A percentile compares a stretch with the other conserved stretches of the same genome.
phyloP scores from a whole-genome alignment of 1,140 invertebrate genomes.

The Cydia fagiglandana region DNA sequence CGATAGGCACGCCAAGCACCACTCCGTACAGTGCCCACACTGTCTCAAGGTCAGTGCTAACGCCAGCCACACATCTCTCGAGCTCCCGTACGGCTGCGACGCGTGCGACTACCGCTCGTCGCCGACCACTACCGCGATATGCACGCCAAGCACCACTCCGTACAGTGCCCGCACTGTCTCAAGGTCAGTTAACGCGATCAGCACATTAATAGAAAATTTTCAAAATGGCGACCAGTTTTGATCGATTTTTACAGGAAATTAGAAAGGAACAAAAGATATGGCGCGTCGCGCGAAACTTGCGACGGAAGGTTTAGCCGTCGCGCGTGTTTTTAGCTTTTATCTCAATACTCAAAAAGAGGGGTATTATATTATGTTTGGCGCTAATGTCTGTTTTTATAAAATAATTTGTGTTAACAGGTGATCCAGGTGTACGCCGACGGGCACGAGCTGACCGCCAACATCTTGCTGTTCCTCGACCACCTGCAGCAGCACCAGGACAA shows the following conservation, averaged over 20 bases:
- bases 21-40: conserved; percentile 84
- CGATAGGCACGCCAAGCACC: conserved; percentile 81
- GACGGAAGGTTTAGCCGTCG: too few species aligned
- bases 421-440: conserved; percentile 75
- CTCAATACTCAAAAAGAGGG: too few species aligned
- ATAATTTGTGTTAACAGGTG: conserved; percentile 51
- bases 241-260: too few species aligned
- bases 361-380: too few species aligned
- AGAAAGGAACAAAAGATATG: too few species aligned
- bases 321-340: too few species aligned
- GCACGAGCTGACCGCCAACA: conserved; percentile 74
- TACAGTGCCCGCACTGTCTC: conserved; percentile 87
- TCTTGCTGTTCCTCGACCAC: conserved; percentile 78
- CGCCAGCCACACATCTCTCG: conserved; percentile 81
- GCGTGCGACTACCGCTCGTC: conserved; percentile 87
- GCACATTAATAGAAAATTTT: too few species aligned
- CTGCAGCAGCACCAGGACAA: conserved; percentile 80
- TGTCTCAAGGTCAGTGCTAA: conserved; percentile 80
- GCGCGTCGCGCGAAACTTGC: too few species aligned
- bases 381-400: background rate
- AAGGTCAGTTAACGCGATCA: conserved; percentile 74
- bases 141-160: conserved; percentile 81
- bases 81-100: conserved; percentile 89
- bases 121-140: conserved; percentile 86
- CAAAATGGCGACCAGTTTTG: too few species aligned